These are phyloP conservation scores for Phenganax subtilis DNA, from an alignment of 92 coral and sea anemone species.

Conservation along the genomic window DNA sequence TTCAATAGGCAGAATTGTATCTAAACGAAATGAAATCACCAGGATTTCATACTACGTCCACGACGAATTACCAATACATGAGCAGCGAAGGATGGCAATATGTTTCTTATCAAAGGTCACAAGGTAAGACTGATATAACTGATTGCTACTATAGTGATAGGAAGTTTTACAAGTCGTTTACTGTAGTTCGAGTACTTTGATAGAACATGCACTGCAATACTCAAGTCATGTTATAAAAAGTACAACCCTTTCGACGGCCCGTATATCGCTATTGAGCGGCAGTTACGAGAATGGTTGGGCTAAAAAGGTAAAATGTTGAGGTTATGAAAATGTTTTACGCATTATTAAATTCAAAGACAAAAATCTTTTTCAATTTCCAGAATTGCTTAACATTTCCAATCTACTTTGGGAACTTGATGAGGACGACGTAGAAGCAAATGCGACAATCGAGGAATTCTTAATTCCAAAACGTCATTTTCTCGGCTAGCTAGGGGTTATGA, in stretches of 20 bases:
- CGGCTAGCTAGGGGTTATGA: too few species aligned
- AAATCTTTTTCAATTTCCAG: constrained; percentile 1
- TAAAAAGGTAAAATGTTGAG: not conserved
- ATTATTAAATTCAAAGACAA: not conserved
- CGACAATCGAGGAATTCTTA: constrained; percentile 33
- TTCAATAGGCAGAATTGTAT: not conserved
- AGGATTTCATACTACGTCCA: not conserved
- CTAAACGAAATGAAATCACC: constrained; percentile 1
- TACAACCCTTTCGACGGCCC: too few species aligned
- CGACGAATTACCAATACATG: not conserved
- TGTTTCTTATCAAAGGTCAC: not conserved
- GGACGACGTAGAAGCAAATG: constrained; percentile 28
- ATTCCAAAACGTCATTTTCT: not conserved
- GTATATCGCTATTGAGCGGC: too few species aligned
- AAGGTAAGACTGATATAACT: not conserved
- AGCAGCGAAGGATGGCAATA: constrained; percentile 1
- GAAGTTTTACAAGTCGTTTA: too few species aligned
- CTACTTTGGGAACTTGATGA: constrained; percentile 6
- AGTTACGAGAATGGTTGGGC: too few species aligned
- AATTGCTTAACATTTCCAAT: not conserved
- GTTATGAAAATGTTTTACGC: not conserved
- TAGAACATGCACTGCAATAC: too few species aligned
- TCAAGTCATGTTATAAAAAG: too few species aligned
- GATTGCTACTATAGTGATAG: not conserved
- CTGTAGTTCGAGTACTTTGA: too few species aligned